Base-by-base conservation (phyloP, 2,797 vertebrate genomes). In the Fistularia tabacaria region DNA sequence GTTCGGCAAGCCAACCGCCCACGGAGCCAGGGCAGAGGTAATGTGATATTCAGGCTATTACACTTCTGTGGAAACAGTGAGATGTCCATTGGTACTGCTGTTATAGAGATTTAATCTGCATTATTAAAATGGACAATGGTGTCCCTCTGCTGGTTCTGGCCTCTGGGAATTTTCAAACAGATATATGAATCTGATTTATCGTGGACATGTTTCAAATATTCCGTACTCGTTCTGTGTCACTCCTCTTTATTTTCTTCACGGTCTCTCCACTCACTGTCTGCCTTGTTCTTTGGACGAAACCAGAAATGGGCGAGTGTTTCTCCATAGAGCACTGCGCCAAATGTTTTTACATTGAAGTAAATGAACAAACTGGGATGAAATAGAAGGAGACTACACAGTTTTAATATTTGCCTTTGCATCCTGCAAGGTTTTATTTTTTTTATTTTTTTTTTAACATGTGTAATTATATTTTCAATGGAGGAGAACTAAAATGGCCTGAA, bases 101-200 rank as follows among this genome's bases (percentile, higher is more conserved):
- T 78, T 76, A 70, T 75, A 76, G 71, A 81, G 85, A 87, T 87
- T 76, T 81, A 82, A 87, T 84, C 87, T 82, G 46, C 1, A 37
- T 81, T 70, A 62, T 84, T 82, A 86, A 80, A 37, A 40, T 57
- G 62, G 69, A 56, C 52, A 47, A 62, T 36, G 50, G 49, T 42
- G 55, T 80, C 69, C 52, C 74, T 77, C 66, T 54, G 56, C 66
- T 77, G 49, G 47, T 69, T 54, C 74, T 54, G 44, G 71, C 76
- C 81, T 77, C 69, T 72, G 76, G 66, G 69, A 69, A 57, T 69
- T 80, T 82, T 85, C 79, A 86, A 84, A 88, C 83, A 66, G 72
- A 73, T 67, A 76, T 72, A 83, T 85, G 71, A 74, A 25, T 45
- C 49, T 85, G 84, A 89, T 87, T 88, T 90, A 89, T 62, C 49